Evolutionary conservation across 2,113 vertebrate species (phyloP).

Genomic region (Cavia aperea): DNA sequence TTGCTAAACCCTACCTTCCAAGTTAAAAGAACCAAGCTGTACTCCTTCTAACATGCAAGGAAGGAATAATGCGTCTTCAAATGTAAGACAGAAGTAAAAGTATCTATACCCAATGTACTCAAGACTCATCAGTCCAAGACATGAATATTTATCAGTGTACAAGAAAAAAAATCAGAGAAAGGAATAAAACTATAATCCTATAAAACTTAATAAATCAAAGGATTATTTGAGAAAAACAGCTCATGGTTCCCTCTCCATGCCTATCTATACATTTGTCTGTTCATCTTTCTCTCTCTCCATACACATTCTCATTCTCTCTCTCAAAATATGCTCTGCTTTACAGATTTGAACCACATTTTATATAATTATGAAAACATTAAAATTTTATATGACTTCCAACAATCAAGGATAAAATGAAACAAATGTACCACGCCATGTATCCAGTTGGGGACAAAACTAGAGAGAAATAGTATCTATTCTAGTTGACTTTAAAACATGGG

Average conservation of each 20-base stretch:
- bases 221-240: neutral
- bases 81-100: neutral
- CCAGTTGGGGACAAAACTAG: neutral
- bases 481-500: neutral
- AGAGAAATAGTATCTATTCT: neutral
- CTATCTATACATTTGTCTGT: neutral
- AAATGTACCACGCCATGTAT: neutral
- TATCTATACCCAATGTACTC: neutral
- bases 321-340: neutral
- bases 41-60: neutral
- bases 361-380: slow-evolving; percentile 1
- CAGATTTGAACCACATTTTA: neutral
- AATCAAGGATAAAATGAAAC: neutral
- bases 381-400: neutral
- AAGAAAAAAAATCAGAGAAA: slow-evolving; percentile 3
- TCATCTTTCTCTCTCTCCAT: neutral
- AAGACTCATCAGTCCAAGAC: neutral
- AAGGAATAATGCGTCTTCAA: neutral
- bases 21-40: neutral
- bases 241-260: neutral
- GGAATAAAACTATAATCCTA: neutral
- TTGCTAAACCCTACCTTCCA: slow-evolving; percentile 1
- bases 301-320: neutral
- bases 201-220: neutral
- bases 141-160: neutral